phyloP scores from a whole-genome alignment of 1,140 invertebrate species.

The Choristoneura fumiferana region DNA sequence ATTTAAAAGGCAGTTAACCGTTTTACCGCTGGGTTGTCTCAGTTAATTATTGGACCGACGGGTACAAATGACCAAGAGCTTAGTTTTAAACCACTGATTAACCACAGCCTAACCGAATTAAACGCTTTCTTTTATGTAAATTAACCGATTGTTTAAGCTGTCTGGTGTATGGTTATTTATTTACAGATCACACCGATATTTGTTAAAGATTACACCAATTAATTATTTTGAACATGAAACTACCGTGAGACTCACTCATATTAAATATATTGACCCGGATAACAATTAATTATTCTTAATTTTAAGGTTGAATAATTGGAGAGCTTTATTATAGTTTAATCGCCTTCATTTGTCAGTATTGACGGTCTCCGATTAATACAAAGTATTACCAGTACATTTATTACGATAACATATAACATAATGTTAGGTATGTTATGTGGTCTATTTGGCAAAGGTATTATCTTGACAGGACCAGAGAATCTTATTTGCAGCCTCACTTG shows the following conservation, averaged over 20 bases:
- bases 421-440: no score
- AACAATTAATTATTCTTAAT: constrained; percentile 33
- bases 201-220: constrained; percentile 28
- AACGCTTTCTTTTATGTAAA: constrained; percentile 69
- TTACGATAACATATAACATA: no score
- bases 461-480: no score
- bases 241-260: no score
- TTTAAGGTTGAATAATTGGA: constrained; percentile 27
- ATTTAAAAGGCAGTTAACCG: constrained; percentile 62
- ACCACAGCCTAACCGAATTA: constrained; percentile 60
- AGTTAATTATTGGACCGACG: constrained; percentile 64
- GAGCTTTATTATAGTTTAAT: constrained; percentile 13
- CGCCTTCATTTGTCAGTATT: not conserved
- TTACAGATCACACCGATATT: constrained; percentile 33
- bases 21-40: constrained; percentile 47
- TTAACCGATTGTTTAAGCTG: constrained; percentile 58
- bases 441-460: no score
- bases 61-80: constrained; percentile 66
- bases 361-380: no score
- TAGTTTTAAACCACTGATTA: constrained; percentile 59
- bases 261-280: no score
- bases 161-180: constrained; percentile 39
- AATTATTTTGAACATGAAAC: no score
- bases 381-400: no score
- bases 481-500: no score